These are phyloP conservation scores for Argya squamiceps DNA, from an alignment of 2,797 vertebrate genomes.

Conservation along the genomic window DNA sequence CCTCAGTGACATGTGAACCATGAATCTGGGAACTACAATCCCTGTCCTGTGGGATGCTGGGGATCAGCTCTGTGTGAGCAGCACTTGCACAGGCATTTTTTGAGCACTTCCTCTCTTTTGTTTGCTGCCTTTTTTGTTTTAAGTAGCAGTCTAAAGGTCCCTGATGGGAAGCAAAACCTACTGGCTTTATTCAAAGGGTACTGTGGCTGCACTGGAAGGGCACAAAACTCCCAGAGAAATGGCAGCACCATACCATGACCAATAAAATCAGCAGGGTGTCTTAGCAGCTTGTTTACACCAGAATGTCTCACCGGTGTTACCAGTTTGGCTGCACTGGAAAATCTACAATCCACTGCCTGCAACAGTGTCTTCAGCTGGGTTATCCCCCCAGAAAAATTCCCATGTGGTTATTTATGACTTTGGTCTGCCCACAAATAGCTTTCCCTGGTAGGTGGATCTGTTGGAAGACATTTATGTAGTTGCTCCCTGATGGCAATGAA, in stretches of 20 bases:
- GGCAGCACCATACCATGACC: background rate
- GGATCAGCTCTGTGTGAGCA: background rate
- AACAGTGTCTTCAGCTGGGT: background rate
- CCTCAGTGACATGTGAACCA: background rate
- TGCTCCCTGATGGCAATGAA: background rate
- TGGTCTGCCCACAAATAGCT: background rate
- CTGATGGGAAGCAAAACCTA: background rate
- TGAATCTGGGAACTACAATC: background rate
- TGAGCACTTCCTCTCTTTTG: fast-evolving
- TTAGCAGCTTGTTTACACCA: background rate
- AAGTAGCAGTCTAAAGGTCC: background rate
- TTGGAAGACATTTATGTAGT: background rate
- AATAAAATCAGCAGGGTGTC: background rate
- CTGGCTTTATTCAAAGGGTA: background rate
- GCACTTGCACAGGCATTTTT: background rate
- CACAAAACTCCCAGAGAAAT: background rate
- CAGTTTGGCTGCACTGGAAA: background rate
- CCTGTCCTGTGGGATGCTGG: background rate
- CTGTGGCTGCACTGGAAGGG: background rate
- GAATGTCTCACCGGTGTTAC: background rate
- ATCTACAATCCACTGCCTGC: background rate
- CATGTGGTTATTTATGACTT: fast-evolving
- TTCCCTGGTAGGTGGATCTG: background rate
- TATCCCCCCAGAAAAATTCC: background rate
- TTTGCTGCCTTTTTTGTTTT: background rate